Evolutionary conservation across 23 tunicate genomes (phyloP).

Genomic region (Oikopleura albicans): DNA sequence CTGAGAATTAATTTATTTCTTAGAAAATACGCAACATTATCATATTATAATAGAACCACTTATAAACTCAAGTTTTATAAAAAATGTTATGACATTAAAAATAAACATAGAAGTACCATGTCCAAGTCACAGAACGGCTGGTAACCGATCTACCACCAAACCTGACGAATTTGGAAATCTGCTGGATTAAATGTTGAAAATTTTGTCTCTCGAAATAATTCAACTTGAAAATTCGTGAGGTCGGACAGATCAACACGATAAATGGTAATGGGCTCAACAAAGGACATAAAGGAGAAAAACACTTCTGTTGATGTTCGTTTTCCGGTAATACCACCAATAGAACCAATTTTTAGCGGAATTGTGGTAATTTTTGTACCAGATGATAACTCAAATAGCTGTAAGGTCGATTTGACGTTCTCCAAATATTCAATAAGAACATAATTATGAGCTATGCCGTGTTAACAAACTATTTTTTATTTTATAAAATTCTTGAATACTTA

Average conservation of each 20-base stretch:
- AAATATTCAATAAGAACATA: background rate
- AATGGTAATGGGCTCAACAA: constrained; percentile 37
- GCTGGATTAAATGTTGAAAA: constrained; percentile 46
- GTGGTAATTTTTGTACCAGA: constrained; percentile 22
- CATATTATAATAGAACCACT: too few relatives aligned
- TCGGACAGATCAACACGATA: background rate
- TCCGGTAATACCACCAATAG: constrained; percentile 41
- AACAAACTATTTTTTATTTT: background rate
- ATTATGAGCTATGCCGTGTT: constrained; percentile 33
- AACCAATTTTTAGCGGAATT: constrained; percentile 54
- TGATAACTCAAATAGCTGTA: background rate
- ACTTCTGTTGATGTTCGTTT: background rate
- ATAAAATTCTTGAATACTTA: background rate
- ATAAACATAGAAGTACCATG: too few relatives aligned
- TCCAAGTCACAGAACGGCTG: too few relatives aligned
- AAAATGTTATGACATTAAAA: too few relatives aligned
- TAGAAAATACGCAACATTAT: too few relatives aligned
- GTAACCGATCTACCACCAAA: constrained; percentile 26
- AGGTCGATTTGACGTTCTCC: background rate
- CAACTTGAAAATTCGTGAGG: background rate
- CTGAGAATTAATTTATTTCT: too few relatives aligned
- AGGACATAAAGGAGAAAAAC: background rate
- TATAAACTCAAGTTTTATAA: too few relatives aligned
- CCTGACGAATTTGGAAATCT: too few relatives aligned
- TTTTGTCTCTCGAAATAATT: constrained; percentile 57